Conservation (phyloP, 2,888 invertebrate species). For the Epinotia nisella region DNA sequence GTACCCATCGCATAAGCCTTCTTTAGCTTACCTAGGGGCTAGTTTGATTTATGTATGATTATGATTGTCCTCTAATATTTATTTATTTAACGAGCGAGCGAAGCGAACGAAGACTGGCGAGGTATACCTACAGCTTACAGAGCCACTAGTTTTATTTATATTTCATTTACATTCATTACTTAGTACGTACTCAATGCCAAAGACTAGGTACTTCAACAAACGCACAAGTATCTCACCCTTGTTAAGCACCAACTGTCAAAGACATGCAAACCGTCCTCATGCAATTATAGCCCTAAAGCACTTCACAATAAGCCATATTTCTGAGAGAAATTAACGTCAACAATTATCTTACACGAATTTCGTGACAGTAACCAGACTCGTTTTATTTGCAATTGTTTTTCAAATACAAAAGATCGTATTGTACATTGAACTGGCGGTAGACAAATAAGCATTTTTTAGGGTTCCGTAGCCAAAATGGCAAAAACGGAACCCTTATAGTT, state of each 20-base stretch:
- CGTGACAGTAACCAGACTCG: slow-evolving; percentile 11
- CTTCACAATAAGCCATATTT: slow-evolving; percentile 17
- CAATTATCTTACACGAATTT: slow-evolving; percentile 18
- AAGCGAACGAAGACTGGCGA: no score
- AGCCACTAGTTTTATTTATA: background rate
- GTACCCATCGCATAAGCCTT: no score
- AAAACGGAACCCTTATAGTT: no score
- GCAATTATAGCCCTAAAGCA: slow-evolving; percentile 12
- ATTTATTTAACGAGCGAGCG: no score
- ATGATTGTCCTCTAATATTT: no score
- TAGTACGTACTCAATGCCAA: background rate
- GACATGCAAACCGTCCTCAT: background rate
- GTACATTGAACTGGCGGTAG: background rate
- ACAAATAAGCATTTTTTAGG: background rate
- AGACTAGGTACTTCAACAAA: background rate
- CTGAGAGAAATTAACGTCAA: background rate
- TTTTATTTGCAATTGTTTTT: background rate
- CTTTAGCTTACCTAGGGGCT: no score
- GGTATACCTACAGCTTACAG: no score
- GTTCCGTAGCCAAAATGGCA: no score
- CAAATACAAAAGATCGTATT: background rate
- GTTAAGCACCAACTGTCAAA: slow-evolving; percentile 24
- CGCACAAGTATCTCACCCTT: slow-evolving; percentile 5
- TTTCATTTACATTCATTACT: background rate
- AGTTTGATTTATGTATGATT: no score